Evolutionary conservation across 2,797 vertebrate species (phyloP).

Genomic region (Mormyrus hasselquistii): DNA sequence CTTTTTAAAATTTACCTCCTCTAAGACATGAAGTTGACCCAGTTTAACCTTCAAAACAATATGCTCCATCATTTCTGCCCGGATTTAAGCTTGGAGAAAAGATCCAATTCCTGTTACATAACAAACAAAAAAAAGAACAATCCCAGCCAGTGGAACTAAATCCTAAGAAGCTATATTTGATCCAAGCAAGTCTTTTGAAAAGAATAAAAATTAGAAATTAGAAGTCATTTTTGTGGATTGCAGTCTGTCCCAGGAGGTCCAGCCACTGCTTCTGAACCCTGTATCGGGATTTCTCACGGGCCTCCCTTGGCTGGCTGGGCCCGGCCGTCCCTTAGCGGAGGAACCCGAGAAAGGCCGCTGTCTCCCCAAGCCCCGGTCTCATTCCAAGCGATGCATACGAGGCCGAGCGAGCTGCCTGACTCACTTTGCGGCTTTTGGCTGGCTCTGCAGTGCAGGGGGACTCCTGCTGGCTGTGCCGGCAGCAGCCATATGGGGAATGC

Average conservation of each 20-base stretch:
- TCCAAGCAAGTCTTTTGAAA: background rate
- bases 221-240: background rate
- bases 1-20: background rate
- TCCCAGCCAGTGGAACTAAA: background rate
- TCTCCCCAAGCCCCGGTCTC: background rate
- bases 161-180: constrained; percentile 6
- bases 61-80: background rate
- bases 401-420: background rate
- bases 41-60: background rate
- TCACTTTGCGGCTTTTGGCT: constrained; percentile 65
- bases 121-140: background rate
- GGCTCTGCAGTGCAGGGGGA: constrained; percentile 52
- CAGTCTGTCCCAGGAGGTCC: background rate
- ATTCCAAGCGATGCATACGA: background rate
- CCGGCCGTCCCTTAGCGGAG: background rate
- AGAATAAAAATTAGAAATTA: background rate
- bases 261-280: background rate
- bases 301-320: background rate
- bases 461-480: constrained; percentile 56
- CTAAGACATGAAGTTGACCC: background rate
- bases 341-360: background rate
- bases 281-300: background rate
- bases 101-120: background rate
- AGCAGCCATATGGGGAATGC: constrained; percentile 55
- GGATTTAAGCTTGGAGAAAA: background rate